A percentile compares a stretch with the other conserved stretches of the same genome.
phyloP scores from a whole-genome alignment of 2,797 vertebrate species.

The Psittacula echo region DNA sequence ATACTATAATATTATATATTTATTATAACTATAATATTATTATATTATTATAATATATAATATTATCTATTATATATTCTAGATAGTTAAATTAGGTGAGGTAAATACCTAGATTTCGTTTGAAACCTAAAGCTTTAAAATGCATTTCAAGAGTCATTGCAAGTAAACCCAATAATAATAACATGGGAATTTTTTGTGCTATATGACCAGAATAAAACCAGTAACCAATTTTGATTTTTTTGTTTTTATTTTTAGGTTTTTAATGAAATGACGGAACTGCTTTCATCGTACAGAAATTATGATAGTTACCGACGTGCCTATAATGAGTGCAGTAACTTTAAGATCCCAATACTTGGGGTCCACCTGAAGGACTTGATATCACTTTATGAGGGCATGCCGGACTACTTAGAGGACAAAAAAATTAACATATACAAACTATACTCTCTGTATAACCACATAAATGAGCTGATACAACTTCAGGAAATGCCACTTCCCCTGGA shows the following conservation, averaged over 20 bases:
- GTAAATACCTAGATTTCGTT: not conserved
- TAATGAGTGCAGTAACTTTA: constrained; percentile 87
- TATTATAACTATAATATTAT: not conserved
- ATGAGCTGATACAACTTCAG: constrained; percentile 92
- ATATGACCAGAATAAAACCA: not conserved
- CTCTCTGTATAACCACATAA: constrained; percentile 92
- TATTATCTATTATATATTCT: not conserved
- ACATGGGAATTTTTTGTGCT: not conserved
- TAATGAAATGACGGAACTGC: constrained; percentile 95
- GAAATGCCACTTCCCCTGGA: constrained; percentile 89
- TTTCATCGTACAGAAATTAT: constrained; percentile 93
- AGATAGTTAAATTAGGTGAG: not conserved
- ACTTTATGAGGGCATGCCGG: constrained; percentile 91
- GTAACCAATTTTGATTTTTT: not conserved
- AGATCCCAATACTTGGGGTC: constrained; percentile 95
- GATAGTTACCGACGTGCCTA: constrained; percentile 93
- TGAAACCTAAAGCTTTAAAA: not conserved
- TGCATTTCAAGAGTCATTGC: not conserved
- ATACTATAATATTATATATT: not conserved
- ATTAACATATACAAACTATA: constrained; percentile 93
- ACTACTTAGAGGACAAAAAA: constrained; percentile 90
- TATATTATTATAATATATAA: not conserved
- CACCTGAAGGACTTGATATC: constrained; percentile 96
- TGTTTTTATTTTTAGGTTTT: constrained; percentile 81
- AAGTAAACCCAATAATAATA: not conserved